Percentiles rank a stretch among this genome's conserved stretches.
These are phyloP conservation scores for Caenorhabditis angaria DNA, from an alignment of 2,888 invertebrate genomes.

Conservation along the genomic window DNA sequence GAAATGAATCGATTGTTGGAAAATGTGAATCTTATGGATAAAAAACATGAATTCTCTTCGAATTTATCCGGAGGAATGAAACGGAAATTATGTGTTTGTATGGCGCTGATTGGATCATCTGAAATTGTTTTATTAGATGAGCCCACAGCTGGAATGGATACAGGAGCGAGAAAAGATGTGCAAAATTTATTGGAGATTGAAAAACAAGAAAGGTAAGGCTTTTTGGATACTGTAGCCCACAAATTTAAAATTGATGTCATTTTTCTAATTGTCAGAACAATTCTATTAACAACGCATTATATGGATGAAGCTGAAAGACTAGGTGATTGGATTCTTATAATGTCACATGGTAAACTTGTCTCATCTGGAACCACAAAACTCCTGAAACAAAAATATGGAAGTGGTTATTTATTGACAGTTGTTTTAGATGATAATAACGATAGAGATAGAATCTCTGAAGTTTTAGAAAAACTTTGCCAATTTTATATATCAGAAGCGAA, in stretches of 20 bases:
- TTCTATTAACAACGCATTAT: conserved; percentile 17
- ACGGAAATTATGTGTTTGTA: conserved; percentile 65
- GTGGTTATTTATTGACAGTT: conserved; percentile 63
- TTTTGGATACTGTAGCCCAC: no score
- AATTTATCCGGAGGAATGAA: conserved; percentile 69
- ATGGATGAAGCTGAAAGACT: conserved; percentile 71
- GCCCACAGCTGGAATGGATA: conserved; percentile 60
- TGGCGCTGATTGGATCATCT: conserved; percentile 62
- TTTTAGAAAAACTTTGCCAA: conserved; percentile 18
- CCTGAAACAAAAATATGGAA: conserved; percentile 62
- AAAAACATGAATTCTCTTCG: conserved; percentile 47
- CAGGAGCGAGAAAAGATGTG: conserved; percentile 48
- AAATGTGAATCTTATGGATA: conserved; percentile 51
- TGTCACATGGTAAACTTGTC: conserved; percentile 62
- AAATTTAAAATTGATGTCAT: no score
- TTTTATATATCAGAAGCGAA: conserved; percentile 27
- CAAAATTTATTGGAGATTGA: conserved; percentile 47
- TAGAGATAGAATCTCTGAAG: conserved; percentile 21
- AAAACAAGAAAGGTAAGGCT: conserved; percentile 38
- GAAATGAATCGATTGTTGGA: conserved; percentile 46
- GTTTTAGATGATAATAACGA: conserved; percentile 35
- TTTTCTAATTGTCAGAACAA: no score
- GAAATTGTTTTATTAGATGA: conserved; percentile 64
- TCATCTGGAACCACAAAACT: conserved; percentile 60
- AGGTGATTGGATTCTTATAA: conserved; percentile 66